Conservation (phyloP, 2,797 vertebrate genomes). For the Dryobates pubescens region DNA sequence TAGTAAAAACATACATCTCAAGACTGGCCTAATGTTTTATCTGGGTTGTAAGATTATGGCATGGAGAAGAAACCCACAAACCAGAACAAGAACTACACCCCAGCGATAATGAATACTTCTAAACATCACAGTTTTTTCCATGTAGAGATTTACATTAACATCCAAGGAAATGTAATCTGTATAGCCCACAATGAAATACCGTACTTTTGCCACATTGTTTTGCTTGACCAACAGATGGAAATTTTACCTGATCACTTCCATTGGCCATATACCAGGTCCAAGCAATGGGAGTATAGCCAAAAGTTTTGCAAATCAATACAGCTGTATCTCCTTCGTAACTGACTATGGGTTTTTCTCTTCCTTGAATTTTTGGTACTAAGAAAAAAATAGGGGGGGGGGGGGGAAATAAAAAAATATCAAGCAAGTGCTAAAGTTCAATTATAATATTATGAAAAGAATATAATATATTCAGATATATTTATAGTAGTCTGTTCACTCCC, state of each 20-base stretch:
- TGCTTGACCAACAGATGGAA: neutral
- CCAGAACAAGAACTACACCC: neutral
- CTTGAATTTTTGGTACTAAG: conserved; percentile 81
- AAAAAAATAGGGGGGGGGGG: neutral
- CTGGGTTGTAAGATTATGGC: neutral
- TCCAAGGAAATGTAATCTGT: neutral
- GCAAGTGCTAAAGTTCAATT: neutral
- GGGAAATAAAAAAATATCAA: neutral
- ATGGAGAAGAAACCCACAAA: neutral
- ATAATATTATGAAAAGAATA: neutral
- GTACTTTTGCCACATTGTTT: neutral
- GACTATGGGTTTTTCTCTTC: conserved; percentile 81
- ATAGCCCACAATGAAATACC: neutral
- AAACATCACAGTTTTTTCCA: neutral
- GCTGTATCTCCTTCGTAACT: conserved; percentile 83
- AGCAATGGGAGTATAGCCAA: conserved; percentile 48
- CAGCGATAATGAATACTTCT: neutral
- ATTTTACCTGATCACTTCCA: conserved; percentile 82
- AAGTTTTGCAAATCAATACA: conserved; percentile 81
- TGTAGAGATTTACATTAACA: neutral
- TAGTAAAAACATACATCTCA: neutral
- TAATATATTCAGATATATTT: neutral
- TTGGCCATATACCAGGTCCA: conserved; percentile 88
- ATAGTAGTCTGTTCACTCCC: neutral
- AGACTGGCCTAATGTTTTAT: neutral